Conservation (phyloP, 1,140 invertebrate genomes). For the Drosophila trapezifrons region DNA sequence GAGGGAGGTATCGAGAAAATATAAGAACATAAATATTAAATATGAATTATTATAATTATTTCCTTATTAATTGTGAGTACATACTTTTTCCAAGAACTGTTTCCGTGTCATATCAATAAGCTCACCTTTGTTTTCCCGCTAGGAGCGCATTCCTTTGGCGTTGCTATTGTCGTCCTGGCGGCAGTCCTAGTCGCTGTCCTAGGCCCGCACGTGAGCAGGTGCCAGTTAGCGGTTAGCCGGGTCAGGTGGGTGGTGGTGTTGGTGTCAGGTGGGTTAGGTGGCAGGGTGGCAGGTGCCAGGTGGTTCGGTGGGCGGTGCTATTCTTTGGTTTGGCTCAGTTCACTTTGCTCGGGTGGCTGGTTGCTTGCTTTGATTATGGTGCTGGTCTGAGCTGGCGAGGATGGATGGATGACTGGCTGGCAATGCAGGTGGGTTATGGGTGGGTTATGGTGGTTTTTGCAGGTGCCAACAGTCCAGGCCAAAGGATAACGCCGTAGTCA, state of each 20-base stretch:
- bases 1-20: neutral
- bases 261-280: slow-evolving; percentile 34
- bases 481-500: slow-evolving; percentile 43
- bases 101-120: slow-evolving; percentile 36
- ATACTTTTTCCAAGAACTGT: slow-evolving; percentile 19
- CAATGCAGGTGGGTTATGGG: neutral
- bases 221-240: slow-evolving; percentile 65
- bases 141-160: slow-evolving; percentile 48
- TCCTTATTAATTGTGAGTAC: neutral
- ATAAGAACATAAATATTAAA: neutral
- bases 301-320: slow-evolving; percentile 9
- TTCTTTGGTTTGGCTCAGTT: slow-evolving; percentile 4
- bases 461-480: slow-evolving; percentile 22
- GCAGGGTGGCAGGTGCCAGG: neutral
- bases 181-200: slow-evolving; percentile 29
- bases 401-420: slow-evolving; percentile 1
- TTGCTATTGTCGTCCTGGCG: slow-evolving; percentile 31
- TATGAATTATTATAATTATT: neutral
- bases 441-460: slow-evolving; percentile 4
- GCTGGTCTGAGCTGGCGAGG: too few relatives aligned
- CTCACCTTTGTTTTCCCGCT: slow-evolving; percentile 61
- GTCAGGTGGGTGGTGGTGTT: slow-evolving; percentile 5
- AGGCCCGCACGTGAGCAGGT: slow-evolving; percentile 49
- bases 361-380: slow-evolving; percentile 28
- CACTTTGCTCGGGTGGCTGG: slow-evolving; percentile 20